Evolutionary conservation across 2,888 invertebrate genomes (phyloP), one percentile per base, ranked within the genome.

Genomic region (Norana najaformis): DNA sequence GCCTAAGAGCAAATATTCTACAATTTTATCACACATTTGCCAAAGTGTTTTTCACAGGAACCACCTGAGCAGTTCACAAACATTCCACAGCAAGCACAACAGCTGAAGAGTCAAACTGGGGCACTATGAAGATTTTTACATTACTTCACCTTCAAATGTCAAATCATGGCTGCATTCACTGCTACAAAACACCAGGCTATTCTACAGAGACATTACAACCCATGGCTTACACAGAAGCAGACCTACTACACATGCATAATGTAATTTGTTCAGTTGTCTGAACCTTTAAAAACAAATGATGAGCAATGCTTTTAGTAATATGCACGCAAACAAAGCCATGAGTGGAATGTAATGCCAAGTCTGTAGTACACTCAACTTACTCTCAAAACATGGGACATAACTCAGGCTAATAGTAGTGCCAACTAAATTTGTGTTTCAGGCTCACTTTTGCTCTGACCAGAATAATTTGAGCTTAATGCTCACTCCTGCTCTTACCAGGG

Each of bases 311-410:
- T 69, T 16, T n/a, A 30, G n/a, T 69, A n/a, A n/a, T n/a, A 69
- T 30, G 69, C n/a, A n/a, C 69, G n/a, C 69, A 69, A 8, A 69
- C 30, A 30, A 2, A 8, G 69, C 69, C 30, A n/a, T 5, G n/a
- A n/a, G 69, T 69, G 69, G 69, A 69, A 69, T 69, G n/a, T 69
- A 69, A n/a, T n/a, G 69, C 69, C 69, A 30, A 69, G 69, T 69
- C 30, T 69, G 30, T 69, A 69, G 30, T n/a, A 69, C n/a, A 47
- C 23, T 41, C 41, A 13, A 41, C 8, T 16, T 41, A 18, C 18
- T 41, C 13, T 41, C 41, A 1, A 41, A 13, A 41, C 13, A 18
- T 41, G 41, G 30, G 30, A 69, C 8, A 69, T n/a, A 69, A 69
- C n/a, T 69, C 69, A n/a, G 69, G 69, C 69, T n/a, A 69, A 69